Evolutionary conservation across 2,797 vertebrate species (phyloP).

Genomic region (Odontamblyopus lacepedii): DNA sequence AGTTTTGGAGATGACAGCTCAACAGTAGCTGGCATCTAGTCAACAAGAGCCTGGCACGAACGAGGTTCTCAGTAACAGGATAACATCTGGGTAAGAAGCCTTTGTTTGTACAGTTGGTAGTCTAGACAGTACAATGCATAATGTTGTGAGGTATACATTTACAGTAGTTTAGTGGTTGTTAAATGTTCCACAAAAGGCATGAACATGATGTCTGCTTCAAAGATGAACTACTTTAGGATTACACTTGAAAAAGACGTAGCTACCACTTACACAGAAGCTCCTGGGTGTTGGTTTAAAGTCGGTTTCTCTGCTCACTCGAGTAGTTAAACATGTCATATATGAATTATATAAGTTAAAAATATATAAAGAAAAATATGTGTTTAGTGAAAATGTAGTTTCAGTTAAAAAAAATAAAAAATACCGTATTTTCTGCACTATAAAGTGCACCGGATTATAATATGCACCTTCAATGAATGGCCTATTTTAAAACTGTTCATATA

Average conservation of each 20-base stretch:
- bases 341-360: too few relatives aligned
- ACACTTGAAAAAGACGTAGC: neutral
- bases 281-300: too few relatives aligned
- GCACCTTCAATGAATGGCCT: too few relatives aligned
- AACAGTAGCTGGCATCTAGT: constrained; percentile 40
- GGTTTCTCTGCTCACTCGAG: too few relatives aligned
- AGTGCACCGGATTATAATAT: too few relatives aligned
- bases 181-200: neutral
- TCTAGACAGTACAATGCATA: neutral
- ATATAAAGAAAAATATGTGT: too few relatives aligned
- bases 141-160: neutral
- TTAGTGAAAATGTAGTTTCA: too few relatives aligned
- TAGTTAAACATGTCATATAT: too few relatives aligned
- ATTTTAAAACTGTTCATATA: too few relatives aligned
- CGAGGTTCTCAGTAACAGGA: constrained; percentile 22
- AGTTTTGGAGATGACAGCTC: constrained; percentile 45
- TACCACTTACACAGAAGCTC: too few relatives aligned
- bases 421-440: too few relatives aligned
- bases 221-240: neutral
- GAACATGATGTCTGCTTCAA: neutral
- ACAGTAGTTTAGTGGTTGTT: neutral
- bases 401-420: too few relatives aligned
- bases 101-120: constrained; percentile 17
- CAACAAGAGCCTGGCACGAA: constrained; percentile 20
- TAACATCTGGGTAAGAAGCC: constrained; percentile 6